These are phyloP conservation scores for Datnioides undecimradiatus DNA, from an alignment of 2,113 vertebrate genomes.

Conservation along the genomic window DNA sequence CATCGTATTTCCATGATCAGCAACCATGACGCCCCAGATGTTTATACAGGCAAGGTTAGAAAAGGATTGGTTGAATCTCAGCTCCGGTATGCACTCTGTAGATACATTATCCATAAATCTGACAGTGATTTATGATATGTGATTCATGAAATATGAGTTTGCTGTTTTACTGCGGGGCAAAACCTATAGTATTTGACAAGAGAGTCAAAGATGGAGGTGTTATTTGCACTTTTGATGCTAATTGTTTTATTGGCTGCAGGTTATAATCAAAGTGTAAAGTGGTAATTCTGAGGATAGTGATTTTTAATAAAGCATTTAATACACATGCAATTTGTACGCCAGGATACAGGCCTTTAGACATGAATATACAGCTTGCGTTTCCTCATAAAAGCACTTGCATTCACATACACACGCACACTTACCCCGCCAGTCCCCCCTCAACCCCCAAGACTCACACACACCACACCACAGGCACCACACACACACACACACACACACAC, in stretches of 20 bases:
- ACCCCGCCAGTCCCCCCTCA: not conserved
- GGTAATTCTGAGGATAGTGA: slow-evolving; percentile 2
- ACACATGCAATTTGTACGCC: slow-evolving; percentile 9
- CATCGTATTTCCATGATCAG: slow-evolving; percentile 76
- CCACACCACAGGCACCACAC: slow-evolving; percentile 75
- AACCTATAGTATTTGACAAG: not conserved
- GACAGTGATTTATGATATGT: slow-evolving; percentile 65
- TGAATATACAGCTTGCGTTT: slow-evolving; percentile 49
- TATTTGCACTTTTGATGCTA: slow-evolving; percentile 1
- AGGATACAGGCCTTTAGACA: slow-evolving; percentile 42
- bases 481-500: slow-evolving; percentile 66
- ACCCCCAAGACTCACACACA: slow-evolving; percentile 57
- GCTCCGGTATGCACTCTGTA: slow-evolving; percentile 45
- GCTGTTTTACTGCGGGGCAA: slow-evolving; percentile 38
- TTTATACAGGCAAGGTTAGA: slow-evolving; percentile 71
- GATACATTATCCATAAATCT: slow-evolving; percentile 52
- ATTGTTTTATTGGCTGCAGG: slow-evolving; percentile 3
- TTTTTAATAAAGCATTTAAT: slow-evolving; percentile 42
- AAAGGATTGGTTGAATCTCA: slow-evolving; percentile 52
- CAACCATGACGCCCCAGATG: slow-evolving; percentile 69
- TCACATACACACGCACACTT: slow-evolving; percentile 39
- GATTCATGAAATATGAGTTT: slow-evolving; percentile 47
- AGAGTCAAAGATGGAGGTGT: slow-evolving; percentile 3
- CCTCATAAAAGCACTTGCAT: slow-evolving; percentile 63
- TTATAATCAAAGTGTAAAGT: slow-evolving; percentile 24